A percentile compares a stretch with the other conserved stretches of the same genome.
Conservation (phyloP, 2,113 vertebrate species). For the Oryzias curvinotus region DNA sequence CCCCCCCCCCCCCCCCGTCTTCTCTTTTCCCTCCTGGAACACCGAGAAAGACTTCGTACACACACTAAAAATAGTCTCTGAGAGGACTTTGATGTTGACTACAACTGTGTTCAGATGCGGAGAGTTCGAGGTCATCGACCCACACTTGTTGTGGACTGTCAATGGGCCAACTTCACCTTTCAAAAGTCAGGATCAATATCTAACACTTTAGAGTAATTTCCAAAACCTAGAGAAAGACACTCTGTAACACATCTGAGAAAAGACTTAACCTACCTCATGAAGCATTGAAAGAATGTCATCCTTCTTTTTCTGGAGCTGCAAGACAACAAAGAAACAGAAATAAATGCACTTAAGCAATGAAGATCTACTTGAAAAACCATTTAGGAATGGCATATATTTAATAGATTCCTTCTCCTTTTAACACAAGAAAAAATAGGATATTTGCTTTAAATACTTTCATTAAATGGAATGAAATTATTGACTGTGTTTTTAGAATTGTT, state of each 20-base stretch:
- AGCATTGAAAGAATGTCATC: conserved; percentile 75
- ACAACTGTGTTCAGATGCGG: conserved; percentile 42
- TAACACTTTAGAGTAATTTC: background rate
- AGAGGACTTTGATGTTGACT: conserved; percentile 33
- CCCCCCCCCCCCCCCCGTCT: conserved; percentile 17
- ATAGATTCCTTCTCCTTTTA: too few species aligned
- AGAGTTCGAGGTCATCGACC: conserved; percentile 35
- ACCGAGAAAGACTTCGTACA: conserved; percentile 18
- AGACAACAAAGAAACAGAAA: conserved; percentile 15
- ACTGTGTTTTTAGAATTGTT: too few species aligned
- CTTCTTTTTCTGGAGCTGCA: conserved; percentile 78
- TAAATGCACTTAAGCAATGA: too few species aligned
- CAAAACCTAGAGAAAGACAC: background rate
- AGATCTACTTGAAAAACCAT: too few species aligned
- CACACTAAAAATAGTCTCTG: conserved; percentile 50
- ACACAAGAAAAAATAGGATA: too few species aligned
- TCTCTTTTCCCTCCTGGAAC: conserved; percentile 25
- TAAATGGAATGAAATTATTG: too few species aligned
- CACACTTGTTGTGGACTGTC: background rate
- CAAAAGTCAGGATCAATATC: conserved; percentile 11
- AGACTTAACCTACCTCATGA: conserved; percentile 68
- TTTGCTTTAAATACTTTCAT: too few species aligned
- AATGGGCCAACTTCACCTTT: conserved; percentile 6
- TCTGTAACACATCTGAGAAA: background rate
- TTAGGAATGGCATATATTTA: too few species aligned